Conservation (phyloP, 2,888 invertebrate species). For the Listrodromus nycthemerus region DNA sequence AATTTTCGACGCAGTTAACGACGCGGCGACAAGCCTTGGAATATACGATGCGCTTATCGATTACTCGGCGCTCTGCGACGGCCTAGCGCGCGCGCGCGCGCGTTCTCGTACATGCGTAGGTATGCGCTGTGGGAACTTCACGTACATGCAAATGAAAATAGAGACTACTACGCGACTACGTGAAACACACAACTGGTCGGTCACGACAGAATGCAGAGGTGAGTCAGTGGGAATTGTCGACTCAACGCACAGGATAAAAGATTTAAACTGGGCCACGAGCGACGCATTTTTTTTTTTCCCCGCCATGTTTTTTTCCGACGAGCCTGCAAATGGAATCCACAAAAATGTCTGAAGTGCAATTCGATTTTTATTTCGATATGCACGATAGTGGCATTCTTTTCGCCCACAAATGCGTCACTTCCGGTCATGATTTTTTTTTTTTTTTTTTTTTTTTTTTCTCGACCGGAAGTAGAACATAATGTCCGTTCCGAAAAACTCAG, state of each 20-base stretch:
- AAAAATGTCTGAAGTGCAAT: too few relatives aligned
- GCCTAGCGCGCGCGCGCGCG: slow-evolving; percentile 37
- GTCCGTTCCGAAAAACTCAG: too few relatives aligned
- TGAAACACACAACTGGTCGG: neutral
- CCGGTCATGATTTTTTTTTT: too few relatives aligned
- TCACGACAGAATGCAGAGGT: neutral
- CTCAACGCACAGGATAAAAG: neutral
- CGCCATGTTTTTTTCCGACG: too few relatives aligned
- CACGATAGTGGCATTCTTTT: too few relatives aligned
- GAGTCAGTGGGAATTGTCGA: neutral
- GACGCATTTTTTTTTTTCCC: too few relatives aligned
- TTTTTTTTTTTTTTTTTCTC: too few relatives aligned
- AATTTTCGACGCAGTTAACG: slow-evolving; percentile 15
- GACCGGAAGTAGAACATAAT: too few relatives aligned
- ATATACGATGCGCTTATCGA: slow-evolving; percentile 49
- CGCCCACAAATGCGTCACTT: too few relatives aligned
- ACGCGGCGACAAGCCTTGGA: slow-evolving; percentile 21
- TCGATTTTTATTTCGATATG: too few relatives aligned
- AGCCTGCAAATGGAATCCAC: too few relatives aligned
- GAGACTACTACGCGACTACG: neutral
- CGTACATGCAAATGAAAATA: neutral
- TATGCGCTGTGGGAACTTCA: neutral
- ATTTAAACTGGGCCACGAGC: neutral
- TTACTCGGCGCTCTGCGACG: slow-evolving; percentile 21
- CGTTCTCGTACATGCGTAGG: neutral